phyloP scores from a whole-genome alignment of 2,888 invertebrate genomes.

The Autographa gamma region DNA sequence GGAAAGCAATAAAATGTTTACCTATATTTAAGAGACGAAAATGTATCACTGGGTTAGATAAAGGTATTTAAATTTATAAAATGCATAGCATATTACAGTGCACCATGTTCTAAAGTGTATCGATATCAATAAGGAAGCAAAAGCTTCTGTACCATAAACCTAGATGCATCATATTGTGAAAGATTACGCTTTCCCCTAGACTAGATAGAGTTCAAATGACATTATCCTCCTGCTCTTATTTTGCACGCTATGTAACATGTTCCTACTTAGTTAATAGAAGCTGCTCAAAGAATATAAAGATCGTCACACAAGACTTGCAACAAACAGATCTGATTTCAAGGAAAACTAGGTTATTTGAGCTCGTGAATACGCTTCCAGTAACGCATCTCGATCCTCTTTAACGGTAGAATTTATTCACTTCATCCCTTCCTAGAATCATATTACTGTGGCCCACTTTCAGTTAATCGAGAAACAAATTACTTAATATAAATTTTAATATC shows the following conservation, averaged over 20 bases:
- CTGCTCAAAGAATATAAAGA: neutral
- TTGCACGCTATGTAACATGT: neutral
- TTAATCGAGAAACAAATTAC: slow-evolving; percentile 31
- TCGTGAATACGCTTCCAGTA: slow-evolving; percentile 5
- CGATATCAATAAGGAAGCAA: too few species aligned
- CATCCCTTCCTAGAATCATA: slow-evolving; percentile 11
- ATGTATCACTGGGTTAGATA: too few species aligned
- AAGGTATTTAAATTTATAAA: too few species aligned
- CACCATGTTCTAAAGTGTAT: too few species aligned
- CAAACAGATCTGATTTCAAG: slow-evolving; percentile 1
- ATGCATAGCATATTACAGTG: too few species aligned
- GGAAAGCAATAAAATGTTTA: too few species aligned
- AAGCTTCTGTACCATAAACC: too few species aligned
- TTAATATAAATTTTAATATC: slow-evolving; percentile 29
- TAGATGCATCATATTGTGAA: too few species aligned
- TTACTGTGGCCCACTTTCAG: slow-evolving; percentile 47
- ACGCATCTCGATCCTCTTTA: neutral
- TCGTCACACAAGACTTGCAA: neutral
- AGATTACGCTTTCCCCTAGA: too few species aligned
- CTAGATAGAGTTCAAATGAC: too few species aligned
- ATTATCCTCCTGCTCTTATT: too few species aligned
- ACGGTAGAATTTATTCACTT: neutral
- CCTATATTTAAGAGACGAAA: too few species aligned
- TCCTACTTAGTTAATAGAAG: neutral
- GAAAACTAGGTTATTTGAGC: neutral